Percentiles rank a stretch among this genome's conserved stretches.
Conservation (phyloP, 2,888 invertebrate species). For the Leptinotarsa rubiginosa region DNA sequence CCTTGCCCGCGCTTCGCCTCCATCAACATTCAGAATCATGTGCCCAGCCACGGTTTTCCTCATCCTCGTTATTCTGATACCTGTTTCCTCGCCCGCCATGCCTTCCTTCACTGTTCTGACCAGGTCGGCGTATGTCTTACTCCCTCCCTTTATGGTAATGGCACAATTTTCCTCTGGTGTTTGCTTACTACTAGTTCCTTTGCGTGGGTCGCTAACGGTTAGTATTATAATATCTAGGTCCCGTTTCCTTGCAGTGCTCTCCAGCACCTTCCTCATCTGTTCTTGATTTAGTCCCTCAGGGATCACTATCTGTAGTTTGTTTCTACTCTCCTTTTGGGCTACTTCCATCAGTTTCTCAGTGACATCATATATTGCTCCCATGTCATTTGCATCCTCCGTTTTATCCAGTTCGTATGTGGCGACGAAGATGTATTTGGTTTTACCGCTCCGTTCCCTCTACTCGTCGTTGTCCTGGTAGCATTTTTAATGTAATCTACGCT, state of each 20-base stretch:
- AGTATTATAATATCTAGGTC: not conserved
- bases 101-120: not conserved
- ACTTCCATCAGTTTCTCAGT: not conserved
- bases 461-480: conserved; percentile 4
- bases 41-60: not conserved
- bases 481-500: conserved; percentile 1
- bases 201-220: not conserved
- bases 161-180: not conserved
- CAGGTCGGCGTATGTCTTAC: not conserved
- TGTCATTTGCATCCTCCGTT: not conserved
- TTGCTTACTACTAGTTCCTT: not conserved
- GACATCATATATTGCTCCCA: not conserved
- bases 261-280: not conserved
- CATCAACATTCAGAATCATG: not conserved
- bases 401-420: conserved; percentile 3
- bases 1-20: conserved; percentile 2
- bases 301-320: not conserved
- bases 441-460: conserved; percentile 3
- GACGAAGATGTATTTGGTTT: not conserved
- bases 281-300: not conserved
- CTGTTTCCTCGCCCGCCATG: not conserved
- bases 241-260: not conserved
- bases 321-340: not conserved
- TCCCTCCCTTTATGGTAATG: not conserved
- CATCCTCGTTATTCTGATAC: not conserved